Evolutionary conservation across 2,113 vertebrate species (phyloP), one percentile per base, ranked within the genome.

Genomic region (Rhombomys opimus): DNA sequence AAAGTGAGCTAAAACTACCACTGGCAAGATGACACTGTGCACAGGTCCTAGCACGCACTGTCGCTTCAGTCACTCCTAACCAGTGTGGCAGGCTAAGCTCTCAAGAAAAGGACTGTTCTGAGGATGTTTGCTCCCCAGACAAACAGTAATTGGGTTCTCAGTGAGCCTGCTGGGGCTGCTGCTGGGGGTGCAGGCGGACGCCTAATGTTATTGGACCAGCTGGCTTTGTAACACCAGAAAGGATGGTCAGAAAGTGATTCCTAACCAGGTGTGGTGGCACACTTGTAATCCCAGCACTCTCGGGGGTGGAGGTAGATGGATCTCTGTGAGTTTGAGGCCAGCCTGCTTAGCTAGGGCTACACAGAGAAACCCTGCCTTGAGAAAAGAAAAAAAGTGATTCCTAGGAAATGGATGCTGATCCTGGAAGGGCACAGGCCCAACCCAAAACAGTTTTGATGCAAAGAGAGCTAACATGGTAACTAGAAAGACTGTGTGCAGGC

Each of bases 111-210:
- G 59, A 52, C 88, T 27, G 54, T 25, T 77, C 61, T 12, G n/a
- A 96, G 80, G 78, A 65, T 78, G 61, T 75, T n/a, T 25, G 1
- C 94, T 94, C 87, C 35, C 52, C 80, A 32, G 75, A 91, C 46
- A 50, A 91, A 91, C 7, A 72, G 67, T 92, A 92, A 93, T 52
- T 90, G 94, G 92, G 81, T 81, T 76, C 87, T 97, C 72, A 77
- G 7, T 9, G 63, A 75, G 57, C 82, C 63, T 22, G 68, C 68
- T 11, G 30, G 77, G 91, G 41, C 63, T 77, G 78, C 85, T 17
- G 70, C 85, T 59, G 23, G 50, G 87, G 78, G 32, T 57, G 25
- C 20, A 11, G 13, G 20, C 65, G 50, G 77, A 70, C 30, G 20
- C 25, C 41, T 68, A 54, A 10, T 32, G 15, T 88, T 72, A 90